phyloP scores from a whole-genome alignment of 2,888 invertebrate species.

The Pyrocoelia pectoralis region DNA sequence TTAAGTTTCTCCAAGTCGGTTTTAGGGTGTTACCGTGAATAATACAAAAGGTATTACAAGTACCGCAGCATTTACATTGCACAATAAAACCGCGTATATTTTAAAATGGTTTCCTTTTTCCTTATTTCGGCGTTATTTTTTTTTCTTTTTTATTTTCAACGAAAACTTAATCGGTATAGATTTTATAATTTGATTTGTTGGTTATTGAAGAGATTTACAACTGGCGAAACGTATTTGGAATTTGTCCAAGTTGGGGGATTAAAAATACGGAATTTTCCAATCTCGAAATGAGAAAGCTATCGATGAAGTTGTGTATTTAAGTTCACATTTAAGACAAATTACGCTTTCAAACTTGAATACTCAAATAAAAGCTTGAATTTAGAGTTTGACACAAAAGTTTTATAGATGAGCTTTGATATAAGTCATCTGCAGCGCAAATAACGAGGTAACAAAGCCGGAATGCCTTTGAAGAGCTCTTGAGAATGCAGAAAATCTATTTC shows the following conservation, averaged over 20 bases:
- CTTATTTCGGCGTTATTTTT: background rate
- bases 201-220: background rate
- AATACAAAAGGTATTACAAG: conserved; percentile 6
- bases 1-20: conserved; percentile 50
- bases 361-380: conserved; percentile 13
- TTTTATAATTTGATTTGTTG: conserved; percentile 27
- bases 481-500: conserved; percentile 40
- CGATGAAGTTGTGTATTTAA: background rate
- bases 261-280: background rate
- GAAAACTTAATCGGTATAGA: conserved; percentile 31
- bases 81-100: background rate
- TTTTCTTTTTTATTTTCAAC: conserved; percentile 18
- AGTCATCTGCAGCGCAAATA: conserved; percentile 32
- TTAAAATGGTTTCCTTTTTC: background rate
- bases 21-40: conserved; percentile 25
- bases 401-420: conserved; percentile 18
- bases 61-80: background rate
- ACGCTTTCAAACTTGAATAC: background rate
- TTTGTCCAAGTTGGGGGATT: background rate
- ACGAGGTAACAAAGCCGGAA: conserved; percentile 33
- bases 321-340: conserved; percentile 8
- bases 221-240: background rate
- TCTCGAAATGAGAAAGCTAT: background rate
- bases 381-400: conserved; percentile 18
- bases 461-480: conserved; percentile 31